phyloP scores from a whole-genome alignment of 92 coral and sea anemone species.

The Zoanthus gigantus region DNA sequence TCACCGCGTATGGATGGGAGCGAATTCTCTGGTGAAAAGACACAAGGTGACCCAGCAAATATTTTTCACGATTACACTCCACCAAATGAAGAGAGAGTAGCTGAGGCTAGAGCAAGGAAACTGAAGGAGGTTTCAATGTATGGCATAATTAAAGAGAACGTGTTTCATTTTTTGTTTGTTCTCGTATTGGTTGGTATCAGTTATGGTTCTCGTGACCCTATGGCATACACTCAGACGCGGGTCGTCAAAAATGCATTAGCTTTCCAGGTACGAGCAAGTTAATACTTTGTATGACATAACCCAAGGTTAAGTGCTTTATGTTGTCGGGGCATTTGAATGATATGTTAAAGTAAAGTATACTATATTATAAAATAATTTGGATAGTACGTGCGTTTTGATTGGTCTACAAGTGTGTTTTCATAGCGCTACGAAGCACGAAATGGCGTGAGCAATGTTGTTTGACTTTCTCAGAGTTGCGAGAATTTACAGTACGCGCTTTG shows the following conservation, averaged over 20 bases:
- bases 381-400: too few relatives aligned
- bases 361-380: too few relatives aligned
- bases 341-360: not conserved
- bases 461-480: too few relatives aligned
- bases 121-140: slow-evolving; percentile 68
- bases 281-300: too few relatives aligned
- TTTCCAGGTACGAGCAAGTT: slow-evolving; percentile 34
- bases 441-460: too few relatives aligned
- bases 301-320: too few relatives aligned
- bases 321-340: too few relatives aligned
- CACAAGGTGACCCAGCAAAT: not conserved
- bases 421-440: too few relatives aligned
- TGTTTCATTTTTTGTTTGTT: slow-evolving; percentile 69
- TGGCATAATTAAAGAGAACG: slow-evolving; percentile 63
- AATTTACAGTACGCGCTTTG: too few relatives aligned
- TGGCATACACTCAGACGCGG: slow-evolving; percentile 65
- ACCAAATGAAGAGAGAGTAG: slow-evolving; percentile 65
- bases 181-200: slow-evolving; percentile 66
- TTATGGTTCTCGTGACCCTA: slow-evolving; percentile 71
- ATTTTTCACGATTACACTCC: slow-evolving; percentile 40
- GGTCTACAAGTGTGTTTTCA: too few relatives aligned
- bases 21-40: slow-evolving; percentile 1
- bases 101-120: slow-evolving; percentile 67
- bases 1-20: not conserved
- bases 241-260: slow-evolving; percentile 47